Evolutionary conservation across 1,140 invertebrate genomes (phyloP).

Genomic region (Plectrocnemia conspersa): DNA sequence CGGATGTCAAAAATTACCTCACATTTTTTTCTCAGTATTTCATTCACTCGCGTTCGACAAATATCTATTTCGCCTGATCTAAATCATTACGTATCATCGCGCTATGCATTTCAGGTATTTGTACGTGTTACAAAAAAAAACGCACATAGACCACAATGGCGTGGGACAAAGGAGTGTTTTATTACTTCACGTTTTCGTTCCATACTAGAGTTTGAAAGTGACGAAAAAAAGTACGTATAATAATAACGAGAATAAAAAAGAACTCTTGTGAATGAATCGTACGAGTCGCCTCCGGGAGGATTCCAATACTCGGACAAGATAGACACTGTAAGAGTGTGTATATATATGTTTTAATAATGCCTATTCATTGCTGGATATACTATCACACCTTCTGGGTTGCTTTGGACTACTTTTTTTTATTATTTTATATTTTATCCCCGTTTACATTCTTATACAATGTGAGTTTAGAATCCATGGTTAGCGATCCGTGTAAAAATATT

Average conservation of each 20-base stretch:
- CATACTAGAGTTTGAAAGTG: not conserved
- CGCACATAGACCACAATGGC: conserved; percentile 6
- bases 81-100: no score
- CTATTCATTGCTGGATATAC: conserved; percentile 5
- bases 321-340: no score
- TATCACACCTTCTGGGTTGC: conserved; percentile 10
- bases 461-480: not conserved
- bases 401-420: conserved; percentile 11
- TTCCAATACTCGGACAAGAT: not conserved
- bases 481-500: no score
- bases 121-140: no score
- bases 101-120: no score
- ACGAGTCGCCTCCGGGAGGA: conserved; percentile 1
- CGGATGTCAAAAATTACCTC: no score
- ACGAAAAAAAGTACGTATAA: not conserved
- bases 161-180: conserved; percentile 15
- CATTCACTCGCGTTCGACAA: no score
- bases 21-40: no score
- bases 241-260: not conserved
- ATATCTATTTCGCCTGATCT: no score
- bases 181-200: conserved; percentile 18
- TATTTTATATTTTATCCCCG: conserved; percentile 2
- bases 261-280: conserved; percentile 21
- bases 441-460: not conserved
- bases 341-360: not conserved